Percentiles rank a stretch among this genome's conserved stretches.
Conservation (phyloP, 1,140 invertebrate genomes). For the Drosophila ananassae region DNA sequence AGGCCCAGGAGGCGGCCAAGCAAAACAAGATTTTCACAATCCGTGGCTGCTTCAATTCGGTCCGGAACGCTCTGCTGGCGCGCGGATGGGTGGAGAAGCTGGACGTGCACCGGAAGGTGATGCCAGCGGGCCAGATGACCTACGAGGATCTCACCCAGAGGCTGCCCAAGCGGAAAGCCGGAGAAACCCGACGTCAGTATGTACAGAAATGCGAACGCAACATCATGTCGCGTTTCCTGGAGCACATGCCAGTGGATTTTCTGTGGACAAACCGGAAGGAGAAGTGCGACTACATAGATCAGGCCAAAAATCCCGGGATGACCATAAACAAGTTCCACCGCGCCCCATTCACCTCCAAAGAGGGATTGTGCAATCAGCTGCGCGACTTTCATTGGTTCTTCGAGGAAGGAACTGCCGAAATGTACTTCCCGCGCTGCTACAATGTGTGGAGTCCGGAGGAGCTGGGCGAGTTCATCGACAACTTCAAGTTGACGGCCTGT, state of each 20-base stretch:
- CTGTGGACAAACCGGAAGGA: conserved; percentile 95
- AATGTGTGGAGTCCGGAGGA: conserved; percentile 94
- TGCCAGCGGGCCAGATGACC: conserved; percentile 71
- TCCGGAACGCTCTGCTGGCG: conserved; percentile 85
- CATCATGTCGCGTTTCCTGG: conserved; percentile 88
- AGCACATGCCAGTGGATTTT: conserved; percentile 91
- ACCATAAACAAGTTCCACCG: conserved; percentile 87
- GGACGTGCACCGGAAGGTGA: conserved; percentile 85
- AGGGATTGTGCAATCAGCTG: conserved; percentile 92
- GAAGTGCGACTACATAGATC: conserved; percentile 86
- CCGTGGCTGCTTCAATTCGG: conserved; percentile 83
- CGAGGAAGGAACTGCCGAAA: conserved; percentile 91
- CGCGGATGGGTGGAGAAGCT: conserved; percentile 88
- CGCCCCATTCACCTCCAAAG: conserved; percentile 95
- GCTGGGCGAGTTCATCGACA: conserved; percentile 93
- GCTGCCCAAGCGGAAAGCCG: conserved; percentile 75
- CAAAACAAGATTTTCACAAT: conserved; percentile 85
- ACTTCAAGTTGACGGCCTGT: conserved; percentile 95
- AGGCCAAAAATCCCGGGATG: conserved; percentile 82
- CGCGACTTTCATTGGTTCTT: conserved; percentile 95
- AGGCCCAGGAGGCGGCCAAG: conserved; percentile 85
- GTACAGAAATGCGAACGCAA: conserved; percentile 86
- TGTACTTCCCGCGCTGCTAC: conserved; percentile 94
- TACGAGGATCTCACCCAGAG: conserved; percentile 80
- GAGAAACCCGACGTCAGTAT: conserved; percentile 78